Conservation (phyloP, 1,140 invertebrate genomes). For the Drosophila kohkoa region DNA sequence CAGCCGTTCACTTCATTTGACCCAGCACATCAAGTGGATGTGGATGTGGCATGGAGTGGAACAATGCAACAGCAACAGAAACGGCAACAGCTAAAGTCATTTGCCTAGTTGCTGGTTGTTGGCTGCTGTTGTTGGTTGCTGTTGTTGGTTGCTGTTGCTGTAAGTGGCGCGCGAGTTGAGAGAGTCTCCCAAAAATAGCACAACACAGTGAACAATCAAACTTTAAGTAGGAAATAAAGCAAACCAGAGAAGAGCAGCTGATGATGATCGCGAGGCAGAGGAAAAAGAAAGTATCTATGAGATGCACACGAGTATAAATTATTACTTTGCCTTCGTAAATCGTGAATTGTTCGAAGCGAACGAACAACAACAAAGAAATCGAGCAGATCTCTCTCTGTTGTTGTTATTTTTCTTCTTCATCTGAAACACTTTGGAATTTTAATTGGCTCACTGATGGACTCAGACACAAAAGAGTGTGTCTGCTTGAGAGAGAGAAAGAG, state of each 20-base stretch:
- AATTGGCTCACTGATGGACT: constrained; percentile 51
- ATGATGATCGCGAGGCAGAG: background rate
- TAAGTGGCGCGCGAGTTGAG: constrained; percentile 40
- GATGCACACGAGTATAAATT: constrained; percentile 64
- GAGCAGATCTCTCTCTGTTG: background rate
- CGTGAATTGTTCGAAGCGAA: constrained; percentile 28
- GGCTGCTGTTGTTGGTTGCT: too few relatives aligned
- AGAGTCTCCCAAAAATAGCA: constrained; percentile 64
- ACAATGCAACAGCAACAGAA: constrained; percentile 45
- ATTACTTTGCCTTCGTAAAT: constrained; percentile 47
- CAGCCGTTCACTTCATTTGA: constrained; percentile 73
- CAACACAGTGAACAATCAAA: constrained; percentile 50
- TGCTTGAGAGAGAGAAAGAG: background rate
- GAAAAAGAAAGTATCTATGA: constrained; percentile 61
- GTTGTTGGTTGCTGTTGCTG: constrained; percentile 26
- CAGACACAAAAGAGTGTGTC: too few relatives aligned
- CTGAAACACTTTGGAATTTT: constrained; percentile 66
- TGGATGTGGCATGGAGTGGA: constrained; percentile 22
- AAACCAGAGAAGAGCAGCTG: constrained; percentile 28
- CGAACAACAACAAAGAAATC: background rate
- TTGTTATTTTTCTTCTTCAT: constrained; percentile 1
- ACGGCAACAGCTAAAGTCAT: constrained; percentile 42
- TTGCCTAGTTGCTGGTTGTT: constrained; percentile 16
- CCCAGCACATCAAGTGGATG: constrained; percentile 60
- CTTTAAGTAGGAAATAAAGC: constrained; percentile 68